Evolutionary conservation across 1,140 invertebrate genomes (phyloP), one percentile per base, ranked within the genome.

Genomic region (Cydia pomonella): DNA sequence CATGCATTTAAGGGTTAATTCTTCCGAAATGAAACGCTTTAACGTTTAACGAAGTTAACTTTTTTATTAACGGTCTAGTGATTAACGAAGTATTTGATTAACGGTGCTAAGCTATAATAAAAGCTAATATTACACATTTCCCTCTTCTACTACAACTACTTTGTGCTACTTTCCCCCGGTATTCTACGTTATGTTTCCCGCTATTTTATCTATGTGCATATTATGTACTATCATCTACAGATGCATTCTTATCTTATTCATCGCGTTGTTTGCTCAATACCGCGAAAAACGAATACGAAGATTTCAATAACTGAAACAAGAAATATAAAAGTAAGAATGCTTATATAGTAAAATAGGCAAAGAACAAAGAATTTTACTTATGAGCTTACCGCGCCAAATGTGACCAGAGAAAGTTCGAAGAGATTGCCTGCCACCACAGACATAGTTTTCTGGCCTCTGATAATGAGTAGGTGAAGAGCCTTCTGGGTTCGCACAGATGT

Each of bases 201-300:
- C 7, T 38, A 38, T 38, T 9, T 38, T 38, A 38, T 33, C 29
- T 33, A 29, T n/a, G n/a, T n/a, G n/a, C n/a, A 29, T 29, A 29
- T 29, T 29, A 29, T 5, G 9, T 33, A 38, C 33, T 33, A 38
- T 38, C 16, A 13, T n/a, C n/a, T 50, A 50, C n/a, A n/a, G 3
- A 50, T 75, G 10, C 53, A 7, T 59, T 23, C 2, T 23, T 23
- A 23, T 59, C 16, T 69, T 69, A 69, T 10, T 29, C 27, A 18
- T 69, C 29, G 64, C 7, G 64, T 21, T 69, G 27, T 69, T 69
- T 53, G 18, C 80, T 79, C 23, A 85, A 59, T 44, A 85, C 76
- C 1, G 84, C 81, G 64, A 82, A 84, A 64, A 82, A 84, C 4
- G 84, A 84, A 50, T 82, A 85, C 0, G 84, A 84, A 3, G 80